phyloP scores from a whole-genome alignment of 2,888 invertebrate genomes.

The Conomelus anceps region DNA sequence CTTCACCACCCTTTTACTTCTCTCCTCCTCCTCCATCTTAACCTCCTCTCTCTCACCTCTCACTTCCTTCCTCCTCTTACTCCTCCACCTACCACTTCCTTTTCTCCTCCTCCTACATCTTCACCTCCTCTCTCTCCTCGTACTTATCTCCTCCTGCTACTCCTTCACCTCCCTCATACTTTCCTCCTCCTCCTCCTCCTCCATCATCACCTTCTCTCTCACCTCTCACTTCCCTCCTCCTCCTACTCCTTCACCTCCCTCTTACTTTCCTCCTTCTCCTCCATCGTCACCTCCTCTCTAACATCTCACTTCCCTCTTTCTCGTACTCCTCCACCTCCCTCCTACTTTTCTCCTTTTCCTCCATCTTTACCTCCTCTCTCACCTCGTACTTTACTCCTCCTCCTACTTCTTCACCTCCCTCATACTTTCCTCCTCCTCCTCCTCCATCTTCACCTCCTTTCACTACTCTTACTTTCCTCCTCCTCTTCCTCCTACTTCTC shows the following conservation, averaged over 20 bases:
- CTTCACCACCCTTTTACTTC: too few relatives aligned
- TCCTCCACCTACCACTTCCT: too few relatives aligned
- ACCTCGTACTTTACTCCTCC: not conserved
- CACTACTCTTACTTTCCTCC: not conserved
- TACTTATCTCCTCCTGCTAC: too few relatives aligned
- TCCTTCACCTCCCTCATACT: too few relatives aligned
- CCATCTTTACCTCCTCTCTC: not conserved
- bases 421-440: not conserved
- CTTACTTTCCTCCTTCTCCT: not conserved
- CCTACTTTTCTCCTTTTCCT: not conserved
- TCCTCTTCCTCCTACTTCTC: not conserved
- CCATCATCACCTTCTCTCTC: too few relatives aligned
- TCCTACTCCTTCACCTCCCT: not conserved
- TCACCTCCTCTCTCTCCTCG: too few relatives aligned
- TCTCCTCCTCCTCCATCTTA: too few relatives aligned
- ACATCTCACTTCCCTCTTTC: not conserved
- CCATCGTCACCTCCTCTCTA: not conserved
- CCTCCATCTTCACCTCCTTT: not conserved
- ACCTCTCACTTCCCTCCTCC: not conserved
- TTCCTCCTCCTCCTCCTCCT: too few relatives aligned
- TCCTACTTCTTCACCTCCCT: not conserved
- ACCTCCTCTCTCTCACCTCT: too few relatives aligned
- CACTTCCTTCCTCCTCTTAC: too few relatives aligned
- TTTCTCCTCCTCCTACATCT: too few relatives aligned
- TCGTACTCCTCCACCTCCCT: not conserved